Evolutionary conservation across 2,113 vertebrate species (phyloP), one percentile per base, ranked within the genome.

Genomic region (Puntigrus tetrazona): DNA sequence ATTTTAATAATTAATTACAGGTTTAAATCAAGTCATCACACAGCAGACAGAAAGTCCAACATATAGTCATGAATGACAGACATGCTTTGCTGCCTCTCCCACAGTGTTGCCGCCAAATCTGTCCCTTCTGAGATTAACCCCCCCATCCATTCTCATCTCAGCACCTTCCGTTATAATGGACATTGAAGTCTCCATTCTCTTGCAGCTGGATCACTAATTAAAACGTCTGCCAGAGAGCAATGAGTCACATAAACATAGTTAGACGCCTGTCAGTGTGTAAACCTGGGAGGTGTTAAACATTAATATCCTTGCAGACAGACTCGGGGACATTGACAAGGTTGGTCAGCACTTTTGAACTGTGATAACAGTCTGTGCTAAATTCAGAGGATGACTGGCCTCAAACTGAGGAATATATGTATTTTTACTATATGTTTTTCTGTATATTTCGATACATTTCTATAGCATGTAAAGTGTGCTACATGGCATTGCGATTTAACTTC

Each of bases 161-260:
- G 67, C 82, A 78, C 31, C 72, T 78, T 38, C 65, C 76, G 47
- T 80, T 86, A 86, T 65, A 20, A 86, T 74, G 83, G 84, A 88
- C 55, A 69, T 45, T 78, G 34, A 61, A 84, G 70, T 34, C 27
- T 84, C 41, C 34, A 83, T 45, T 86, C 55, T 78, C 61, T 45
- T 67, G 65, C 72, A 77, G 65, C 82, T 81, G 55, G 47, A 84
- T 63, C 76, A 72, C 52, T 84, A 74, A 79, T 88, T 61, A 86
- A 85, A 86, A 67, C 43, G 10, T 86, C 82, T 75, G 79, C 55
- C 45, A 84, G 52, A 50, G n/a, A 78, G 57, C 31, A 1, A 59
- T 9, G 75, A 83, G 84, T 79, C 34, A 80, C 38, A 69, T 47
- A 75, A 16, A 20, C 31, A 31, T 20, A 25, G 43, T 75, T 27